Conservation (phyloP, 2,113 vertebrate genomes). For the Sarotherodon lohbergeri region DNA sequence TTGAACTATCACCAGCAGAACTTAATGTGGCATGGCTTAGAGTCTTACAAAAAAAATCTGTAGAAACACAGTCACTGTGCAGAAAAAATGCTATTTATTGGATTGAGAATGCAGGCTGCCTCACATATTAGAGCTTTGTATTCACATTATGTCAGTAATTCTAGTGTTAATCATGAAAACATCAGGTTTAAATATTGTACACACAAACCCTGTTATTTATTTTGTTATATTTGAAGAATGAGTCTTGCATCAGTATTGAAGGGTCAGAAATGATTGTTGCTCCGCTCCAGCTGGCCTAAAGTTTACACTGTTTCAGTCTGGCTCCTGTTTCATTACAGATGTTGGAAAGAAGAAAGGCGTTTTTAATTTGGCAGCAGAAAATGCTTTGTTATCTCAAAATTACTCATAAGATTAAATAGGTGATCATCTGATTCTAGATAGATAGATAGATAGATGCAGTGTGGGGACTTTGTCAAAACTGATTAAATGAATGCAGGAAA, state of each 20-base stretch:
- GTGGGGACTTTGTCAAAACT: background rate
- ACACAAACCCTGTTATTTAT: background rate
- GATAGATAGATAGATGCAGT: background rate
- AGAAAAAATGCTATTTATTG: background rate
- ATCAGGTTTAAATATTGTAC: background rate
- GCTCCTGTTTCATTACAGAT: background rate
- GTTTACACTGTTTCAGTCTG: background rate
- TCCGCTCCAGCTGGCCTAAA: background rate
- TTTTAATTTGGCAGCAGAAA: constrained; percentile 13
- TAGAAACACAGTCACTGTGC: background rate
- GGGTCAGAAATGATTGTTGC: background rate
- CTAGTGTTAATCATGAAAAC: background rate
- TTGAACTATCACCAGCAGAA: constrained; percentile 1
- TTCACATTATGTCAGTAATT: background rate
- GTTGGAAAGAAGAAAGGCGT: background rate
- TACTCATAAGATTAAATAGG: background rate
- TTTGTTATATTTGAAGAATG: background rate
- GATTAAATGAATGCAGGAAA: background rate
- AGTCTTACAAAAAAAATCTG: background rate
- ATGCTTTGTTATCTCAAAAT: constrained; percentile 29
- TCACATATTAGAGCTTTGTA: background rate
- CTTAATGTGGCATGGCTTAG: background rate
- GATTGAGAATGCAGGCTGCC: background rate
- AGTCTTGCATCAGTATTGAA: background rate
- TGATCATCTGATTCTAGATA: background rate